These are phyloP conservation scores for Eupristina koningsbergeri DNA, from an alignment of 1,140 invertebrate species.

Conservation along the genomic window DNA sequence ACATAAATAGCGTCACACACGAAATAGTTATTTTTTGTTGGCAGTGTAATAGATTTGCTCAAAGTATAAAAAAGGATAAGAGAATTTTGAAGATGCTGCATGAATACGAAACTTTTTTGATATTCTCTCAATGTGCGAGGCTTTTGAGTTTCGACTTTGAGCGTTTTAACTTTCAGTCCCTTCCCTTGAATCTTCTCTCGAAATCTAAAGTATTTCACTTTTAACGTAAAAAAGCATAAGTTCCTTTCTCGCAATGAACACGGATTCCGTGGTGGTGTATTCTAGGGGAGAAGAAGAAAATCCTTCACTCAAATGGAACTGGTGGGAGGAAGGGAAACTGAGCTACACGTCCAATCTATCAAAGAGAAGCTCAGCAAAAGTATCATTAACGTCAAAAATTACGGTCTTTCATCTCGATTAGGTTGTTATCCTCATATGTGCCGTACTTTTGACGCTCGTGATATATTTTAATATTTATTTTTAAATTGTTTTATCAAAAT, in stretches of 20 bases:
- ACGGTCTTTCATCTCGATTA: neutral
- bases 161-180: neutral
- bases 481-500: too few species aligned
- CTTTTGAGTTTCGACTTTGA: conserved; percentile 25
- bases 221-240: neutral
- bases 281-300: neutral
- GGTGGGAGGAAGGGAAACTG: too few species aligned
- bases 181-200: neutral
- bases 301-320: neutral
- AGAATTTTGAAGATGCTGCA: neutral
- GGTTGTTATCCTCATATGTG: neutral
- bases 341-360: neutral
- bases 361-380: neutral
- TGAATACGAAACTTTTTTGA: conserved; percentile 8
- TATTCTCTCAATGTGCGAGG: conserved; percentile 1
- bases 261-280: neutral
- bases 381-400: neutral
- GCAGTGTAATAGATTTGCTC: neutral
- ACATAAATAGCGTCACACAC: neutral
- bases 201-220: conserved; percentile 9
- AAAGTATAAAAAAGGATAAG: neutral
- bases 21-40: too few species aligned
- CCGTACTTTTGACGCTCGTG: neutral
- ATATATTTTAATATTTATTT: too few species aligned
- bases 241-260: neutral